Base-by-base conservation (phyloP, 1,140 invertebrate genomes). In the Belonocnema kinseyi region DNA sequence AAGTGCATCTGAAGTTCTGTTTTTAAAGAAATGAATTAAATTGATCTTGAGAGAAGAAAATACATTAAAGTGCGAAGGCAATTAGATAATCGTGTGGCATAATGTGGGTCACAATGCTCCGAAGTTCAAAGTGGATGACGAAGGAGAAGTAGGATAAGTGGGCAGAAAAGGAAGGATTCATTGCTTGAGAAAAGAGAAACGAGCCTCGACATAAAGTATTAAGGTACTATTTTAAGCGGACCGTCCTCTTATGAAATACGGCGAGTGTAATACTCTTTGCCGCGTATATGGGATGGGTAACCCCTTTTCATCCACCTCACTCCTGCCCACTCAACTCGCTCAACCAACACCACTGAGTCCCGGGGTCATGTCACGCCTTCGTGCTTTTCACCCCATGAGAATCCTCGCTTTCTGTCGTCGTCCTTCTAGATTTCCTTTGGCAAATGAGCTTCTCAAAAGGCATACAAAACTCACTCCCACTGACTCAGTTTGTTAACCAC, bases 171-270 rank as follows among this genome's bases (percentile, higher is more conserved):
- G 13, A 61, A 33, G 21, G 58, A 61, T 61, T 26, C 58, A 72
- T 66, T 21, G n/a, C 53, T 50, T 58, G 19, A 71, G 70, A 72
- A 70, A 76, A 40, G 74, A 77, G 73, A 80, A 77, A 76, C 58
- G 58, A 61, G 21, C 33, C 74, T 78, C 70, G 61, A 71, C 72
- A 73, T 78, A 74, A 78, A 78, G 74, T 81, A 81, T 76, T 81
- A 81, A 78, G 80, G 74, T 58, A 72, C 80, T 81, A 78, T 81
- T 81, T 78, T 76, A 77, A 81, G 75, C 61, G 53, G 61, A 54
- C 74, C 75, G 54, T 75, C 70, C 53, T 78, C 72, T 81, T 75
- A 75, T 77, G 75, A 78, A 78, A 73, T 77, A 77, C 61, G 61
- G 75, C 75, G 70, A 75, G 74, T 76, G 75, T 78, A 81, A 81